phyloP scores from a whole-genome alignment of 2,113 vertebrate genomes.

The Pseudorhombus dupliciocellatus region DNA sequence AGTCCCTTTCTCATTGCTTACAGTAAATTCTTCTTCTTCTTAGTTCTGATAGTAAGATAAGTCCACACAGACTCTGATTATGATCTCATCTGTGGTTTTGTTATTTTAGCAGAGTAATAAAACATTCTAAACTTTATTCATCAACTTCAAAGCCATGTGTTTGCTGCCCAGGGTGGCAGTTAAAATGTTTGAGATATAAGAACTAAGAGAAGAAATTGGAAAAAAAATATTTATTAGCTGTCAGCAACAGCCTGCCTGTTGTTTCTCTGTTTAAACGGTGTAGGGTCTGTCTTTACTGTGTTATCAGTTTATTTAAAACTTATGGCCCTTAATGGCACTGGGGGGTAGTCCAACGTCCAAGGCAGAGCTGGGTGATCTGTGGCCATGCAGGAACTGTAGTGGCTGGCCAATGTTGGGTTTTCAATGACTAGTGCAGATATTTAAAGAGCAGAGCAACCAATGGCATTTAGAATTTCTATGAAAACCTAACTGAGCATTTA shows the following conservation, averaged over 20 bases:
- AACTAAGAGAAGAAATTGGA: neutral
- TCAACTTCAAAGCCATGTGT: neutral
- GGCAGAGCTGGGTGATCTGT: neutral
- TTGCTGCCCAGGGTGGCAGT: neutral
- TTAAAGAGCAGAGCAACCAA: too few relatives aligned
- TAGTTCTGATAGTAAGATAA: too few relatives aligned
- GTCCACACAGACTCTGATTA: too few relatives aligned
- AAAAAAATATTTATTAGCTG: neutral
- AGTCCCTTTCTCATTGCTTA: too few relatives aligned
- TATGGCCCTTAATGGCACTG: constrained; percentile 2
- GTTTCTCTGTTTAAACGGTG: neutral
- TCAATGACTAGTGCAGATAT: neutral
- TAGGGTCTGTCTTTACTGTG: neutral
- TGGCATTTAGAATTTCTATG: too few relatives aligned
- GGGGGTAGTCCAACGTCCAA: constrained; percentile 46
- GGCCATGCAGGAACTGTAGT: neutral
- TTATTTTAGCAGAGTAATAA: too few relatives aligned
- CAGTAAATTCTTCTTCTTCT: too few relatives aligned
- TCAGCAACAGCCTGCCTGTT: neutral
- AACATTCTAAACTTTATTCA: too few relatives aligned
- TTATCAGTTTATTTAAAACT: constrained; percentile 35
- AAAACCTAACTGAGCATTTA: too few relatives aligned
- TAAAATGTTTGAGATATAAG: neutral
- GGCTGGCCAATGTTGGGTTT: neutral
- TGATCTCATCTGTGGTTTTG: too few relatives aligned